Evolutionary conservation across 2,888 invertebrate genomes (phyloP), one percentile per base, ranked within the genome.

Genomic region (Drosophila barbarae): DNA sequence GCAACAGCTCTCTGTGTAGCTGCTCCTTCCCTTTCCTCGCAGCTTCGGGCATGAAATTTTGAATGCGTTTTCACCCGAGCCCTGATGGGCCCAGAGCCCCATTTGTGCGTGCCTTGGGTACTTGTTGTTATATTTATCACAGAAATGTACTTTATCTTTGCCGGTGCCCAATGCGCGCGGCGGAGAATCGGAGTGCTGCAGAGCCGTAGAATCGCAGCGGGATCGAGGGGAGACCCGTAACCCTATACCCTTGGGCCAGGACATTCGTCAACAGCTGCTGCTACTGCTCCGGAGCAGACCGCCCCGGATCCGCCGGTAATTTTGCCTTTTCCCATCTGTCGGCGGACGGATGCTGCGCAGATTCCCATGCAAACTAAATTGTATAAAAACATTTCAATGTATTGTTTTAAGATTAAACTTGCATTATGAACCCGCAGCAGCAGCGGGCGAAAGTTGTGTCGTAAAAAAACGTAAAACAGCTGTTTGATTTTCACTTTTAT

Each of bases 81-180:
- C 49, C 52, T 61, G 71, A 58, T 66, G 81, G 69, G 74, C 72
- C 69, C 84, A 63, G 77, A 63, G 56, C 56, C 56, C 56, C 56
- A 57, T 80, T 82, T 78, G 80, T 84, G 75, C 84, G 84, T 80
- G 85, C 81, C 81, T 83, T 75, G 84, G 85, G 79, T 79, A 79
- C 85, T 85, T 81, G 84, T 85, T 85, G 75, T 77, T 85, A 85
- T 85, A 85, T 80, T 80, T 80, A 85, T 81, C 78, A 84, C 71
- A 72, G 73, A 63, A 75, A 72, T 63, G 84, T 85, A 85, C 84
- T 80, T 80, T 85, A 80, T 80, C 80, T 80, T 80, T 63, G 69
- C 69, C 81, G 72, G 67, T 67, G 58, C 66, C 65, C 63, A 65
- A 63, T 52, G 66, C 63, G 63, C 63, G 65, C n/a, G 32, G 42